Evolutionary conservation across 2,888 invertebrate genomes (phyloP), one percentile per base, ranked within the genome.

Genomic region (Drosophila affinis): DNA sequence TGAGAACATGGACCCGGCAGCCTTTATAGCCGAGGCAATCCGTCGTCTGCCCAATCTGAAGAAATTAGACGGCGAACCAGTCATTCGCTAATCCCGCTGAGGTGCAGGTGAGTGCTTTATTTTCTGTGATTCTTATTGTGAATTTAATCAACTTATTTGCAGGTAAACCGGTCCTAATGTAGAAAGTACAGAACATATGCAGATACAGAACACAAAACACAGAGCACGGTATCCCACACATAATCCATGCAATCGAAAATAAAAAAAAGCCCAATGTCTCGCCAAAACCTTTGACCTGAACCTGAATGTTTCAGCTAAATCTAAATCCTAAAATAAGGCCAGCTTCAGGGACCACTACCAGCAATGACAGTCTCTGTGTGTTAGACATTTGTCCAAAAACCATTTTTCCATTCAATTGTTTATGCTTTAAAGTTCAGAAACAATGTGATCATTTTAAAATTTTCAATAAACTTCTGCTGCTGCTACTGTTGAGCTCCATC

Each of bases 61-160:
- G 91, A 97, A 96, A 90, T 91, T 97, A n/a, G 97, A 97, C 83
- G 96, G 97, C 0, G 95, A 96, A 21, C 77, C 87, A 6, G 52
- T 83, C 24, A 83, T 83, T 53, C 87, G 88, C 54, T 88, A 68
- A 61, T 6, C 1, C 27, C 27, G 6, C 27, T 6, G 27, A 27
- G 5, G 27, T 1, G 6, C 27, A 27, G 6, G 27, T 27, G 27
- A 27, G 27, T 27, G 27, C 27, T 27, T 6, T 6, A 27, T 21
- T 27, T 27, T 0, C 27, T 6, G 27, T 27, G 27, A 27, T 6
- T 27, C 27, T 27, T 6, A 27, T 27, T 27, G 27, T 27, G 27
- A 27, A 27, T 6, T 6, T 6, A 27, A 6, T 27, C 6, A 27
- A 6, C 27, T 27, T 27, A 21, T 27, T 27, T 27, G 27, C 27